phyloP scores from a whole-genome alignment of 2,888 invertebrate species.

The Caenorhabditis becei region DNA sequence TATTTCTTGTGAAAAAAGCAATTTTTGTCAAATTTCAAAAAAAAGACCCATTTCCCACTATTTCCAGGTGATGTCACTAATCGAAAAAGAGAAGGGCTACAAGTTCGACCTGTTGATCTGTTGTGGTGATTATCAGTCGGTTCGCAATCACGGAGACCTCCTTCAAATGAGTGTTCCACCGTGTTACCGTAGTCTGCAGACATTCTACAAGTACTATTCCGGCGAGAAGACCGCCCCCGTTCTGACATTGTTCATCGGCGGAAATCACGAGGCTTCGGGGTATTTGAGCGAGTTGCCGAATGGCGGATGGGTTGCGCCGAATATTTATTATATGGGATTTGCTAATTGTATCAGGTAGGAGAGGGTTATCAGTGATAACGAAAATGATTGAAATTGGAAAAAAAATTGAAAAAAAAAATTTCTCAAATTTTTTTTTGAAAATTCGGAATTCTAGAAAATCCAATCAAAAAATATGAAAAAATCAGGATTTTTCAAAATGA shows the following conservation, averaged over 20 bases:
- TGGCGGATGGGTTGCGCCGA: slow-evolving; percentile 98
- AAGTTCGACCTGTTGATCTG: slow-evolving; percentile 94
- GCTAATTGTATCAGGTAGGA: slow-evolving; percentile 81
- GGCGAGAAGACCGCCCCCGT: slow-evolving; percentile 88
- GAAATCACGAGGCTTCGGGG: slow-evolving; percentile 98
- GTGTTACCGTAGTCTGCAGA: slow-evolving; percentile 92
- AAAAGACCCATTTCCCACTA: background rate
- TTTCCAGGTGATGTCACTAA: slow-evolving; percentile 85
- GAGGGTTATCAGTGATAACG: too few relatives aligned
- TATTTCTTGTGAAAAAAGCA: too few relatives aligned
- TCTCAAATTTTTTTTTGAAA: too few relatives aligned
- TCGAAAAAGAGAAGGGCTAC: slow-evolving; percentile 88
- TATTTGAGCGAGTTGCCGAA: slow-evolving; percentile 95
- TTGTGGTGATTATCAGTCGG: slow-evolving; percentile 98
- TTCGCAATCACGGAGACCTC: slow-evolving; percentile 92
- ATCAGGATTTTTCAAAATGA: too few relatives aligned
- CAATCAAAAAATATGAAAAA: too few relatives aligned
- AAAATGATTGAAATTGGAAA: too few relatives aligned
- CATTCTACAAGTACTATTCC: slow-evolving; percentile 91
- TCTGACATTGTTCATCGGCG: slow-evolving; percentile 96
- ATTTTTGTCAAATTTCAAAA: background rate
- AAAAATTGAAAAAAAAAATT: too few relatives aligned
- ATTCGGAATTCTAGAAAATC: too few relatives aligned
- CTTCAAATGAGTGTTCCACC: slow-evolving; percentile 95
- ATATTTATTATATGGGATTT: slow-evolving; percentile 93